Evolutionary conservation across 2,113 vertebrate species (phyloP), one percentile per base, ranked within the genome.

Genomic region (Peromyscus leucopus): DNA sequence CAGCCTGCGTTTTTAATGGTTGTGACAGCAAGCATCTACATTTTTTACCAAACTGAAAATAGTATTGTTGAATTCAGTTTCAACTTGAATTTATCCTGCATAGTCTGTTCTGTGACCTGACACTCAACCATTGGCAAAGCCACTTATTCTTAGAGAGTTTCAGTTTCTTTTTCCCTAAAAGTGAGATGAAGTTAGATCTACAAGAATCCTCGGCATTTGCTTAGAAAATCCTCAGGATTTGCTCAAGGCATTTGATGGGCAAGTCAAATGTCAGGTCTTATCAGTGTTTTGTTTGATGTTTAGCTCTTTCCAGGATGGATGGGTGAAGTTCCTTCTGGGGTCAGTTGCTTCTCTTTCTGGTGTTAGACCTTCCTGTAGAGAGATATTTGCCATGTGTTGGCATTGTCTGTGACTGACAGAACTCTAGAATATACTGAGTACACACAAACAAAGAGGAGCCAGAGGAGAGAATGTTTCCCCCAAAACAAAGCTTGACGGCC

Each of bases 131-230:
- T 65, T 87, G 55, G 26, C 16, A 78, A 75, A 84, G 72, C n/a
- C 57, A 15, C 26, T 83, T 80, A 57, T 26, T 82, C 69, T 90
- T 46, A 46, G 26, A 96, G 7, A 9, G 22, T 46, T 84, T 96
- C 89, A 2, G 11, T 93, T 93, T 89, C 61, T 55, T 80, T 67
- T 55, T 89, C n/a, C 71, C 5, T 85, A 76, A 93, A 91, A 65
- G 21, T 42, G 89, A 17, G 63, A 28, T 82, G 48, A 36, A n/a
- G 31, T 36, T 85, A 59, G 39, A 42, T 51, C 51, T 80, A 65
- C 24, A 86, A 88, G 78, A 85, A 57, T 55, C 1, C 48, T 31
- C 36, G 78, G 1, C 16, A 31, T 89, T 91, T 69, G 51, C 26
- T 69, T n/a, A 28, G 46, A 72, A 42, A 61, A 61, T 42, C 42